Conservation (phyloP, 2,113 vertebrate species). For the Protobothrops mucrosquamatus region DNA sequence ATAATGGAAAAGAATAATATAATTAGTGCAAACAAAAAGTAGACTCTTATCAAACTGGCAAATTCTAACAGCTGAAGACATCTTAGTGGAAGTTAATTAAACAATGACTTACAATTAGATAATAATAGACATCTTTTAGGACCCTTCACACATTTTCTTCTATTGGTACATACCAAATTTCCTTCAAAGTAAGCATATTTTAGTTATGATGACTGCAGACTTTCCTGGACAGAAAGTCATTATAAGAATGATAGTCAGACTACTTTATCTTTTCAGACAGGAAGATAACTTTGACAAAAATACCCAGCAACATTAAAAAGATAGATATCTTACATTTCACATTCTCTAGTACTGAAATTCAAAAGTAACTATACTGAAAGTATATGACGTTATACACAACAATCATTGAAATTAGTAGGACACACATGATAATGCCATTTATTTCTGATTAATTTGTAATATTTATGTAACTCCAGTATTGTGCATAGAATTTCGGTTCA, state of each 20-base stretch:
- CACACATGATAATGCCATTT: not conserved
- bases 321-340: not conserved
- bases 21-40: not conserved
- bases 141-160: not conserved
- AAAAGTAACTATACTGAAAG: not conserved
- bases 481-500: not conserved
- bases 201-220: not conserved
- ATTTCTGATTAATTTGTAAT: not conserved
- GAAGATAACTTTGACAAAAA: not conserved
- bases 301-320: not conserved
- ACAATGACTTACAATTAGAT: not conserved
- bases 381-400: not conserved
- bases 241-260: not conserved
- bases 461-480: not conserved
- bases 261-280: constrained; percentile 1
- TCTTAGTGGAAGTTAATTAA: not conserved
- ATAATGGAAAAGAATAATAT: not conserved
- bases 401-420: no score
- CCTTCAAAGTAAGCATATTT: not conserved
- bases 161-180: no score
- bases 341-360: not conserved
- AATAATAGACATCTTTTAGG: not conserved
- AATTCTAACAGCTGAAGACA: not conserved
- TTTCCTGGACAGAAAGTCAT: not conserved
- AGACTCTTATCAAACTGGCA: not conserved